These are phyloP conservation scores for Onychostoma macrolepis DNA, from an alignment of 2,113 vertebrate genomes.

Conservation along the genomic window DNA sequence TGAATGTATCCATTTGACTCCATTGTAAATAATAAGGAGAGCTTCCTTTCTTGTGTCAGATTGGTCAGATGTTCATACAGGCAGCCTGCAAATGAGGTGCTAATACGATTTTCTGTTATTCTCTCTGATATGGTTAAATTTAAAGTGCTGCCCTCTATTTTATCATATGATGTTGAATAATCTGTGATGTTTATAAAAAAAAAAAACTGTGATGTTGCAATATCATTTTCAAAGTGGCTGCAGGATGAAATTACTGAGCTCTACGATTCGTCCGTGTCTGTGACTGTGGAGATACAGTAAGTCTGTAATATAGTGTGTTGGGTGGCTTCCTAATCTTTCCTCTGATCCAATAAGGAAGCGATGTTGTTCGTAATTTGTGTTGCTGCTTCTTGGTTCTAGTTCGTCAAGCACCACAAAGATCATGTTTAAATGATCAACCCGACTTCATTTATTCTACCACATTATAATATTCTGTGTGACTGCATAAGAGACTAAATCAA, in stretches of 20 bases:
- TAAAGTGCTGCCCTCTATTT: conserved; percentile 22
- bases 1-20: conserved; percentile 39
- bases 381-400: not conserved
- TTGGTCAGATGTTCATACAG: conserved; percentile 21
- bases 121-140: conserved; percentile 24
- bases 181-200: conserved; percentile 32
- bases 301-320: conserved; percentile 15
- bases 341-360: conserved; percentile 23
- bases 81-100: conserved; percentile 48
- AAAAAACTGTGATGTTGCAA: conserved; percentile 25
- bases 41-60: conserved; percentile 45
- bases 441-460: not conserved
- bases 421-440: not conserved
- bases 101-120: conserved; percentile 38
- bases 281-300: conserved; percentile 40
- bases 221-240: conserved; percentile 43
- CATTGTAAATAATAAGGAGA: conserved; percentile 50
- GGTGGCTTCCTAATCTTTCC: conserved; percentile 25
- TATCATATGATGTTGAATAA: conserved; percentile 34
- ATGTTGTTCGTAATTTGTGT: conserved; percentile 18
- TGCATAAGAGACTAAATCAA: conserved; percentile 42
- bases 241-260: conserved; percentile 33
- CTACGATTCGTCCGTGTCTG: conserved; percentile 24
- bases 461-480: conserved; percentile 4
- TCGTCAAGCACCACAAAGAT: conserved; percentile 4